Conservation (phyloP, 1,140 invertebrate genomes). For the Dendroctonus valens region DNA sequence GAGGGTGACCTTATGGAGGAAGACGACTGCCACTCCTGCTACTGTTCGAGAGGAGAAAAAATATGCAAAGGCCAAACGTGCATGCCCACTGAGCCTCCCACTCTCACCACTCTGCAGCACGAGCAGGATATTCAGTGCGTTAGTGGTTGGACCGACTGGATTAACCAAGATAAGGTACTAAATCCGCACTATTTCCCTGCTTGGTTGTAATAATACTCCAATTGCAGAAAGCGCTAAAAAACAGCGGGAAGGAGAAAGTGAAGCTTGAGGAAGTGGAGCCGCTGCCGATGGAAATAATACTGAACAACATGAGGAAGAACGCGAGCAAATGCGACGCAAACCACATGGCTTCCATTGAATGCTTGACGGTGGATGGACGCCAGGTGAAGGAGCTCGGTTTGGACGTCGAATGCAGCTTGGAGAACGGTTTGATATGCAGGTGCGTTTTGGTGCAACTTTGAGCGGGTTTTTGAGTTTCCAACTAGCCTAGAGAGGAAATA, state of each 20-base stretch:
- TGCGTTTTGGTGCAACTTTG: background rate
- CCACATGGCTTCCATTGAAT: conserved; percentile 71
- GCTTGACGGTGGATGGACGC: conserved; percentile 64
- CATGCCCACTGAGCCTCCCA: conserved; percentile 37
- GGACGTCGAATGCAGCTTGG: conserved; percentile 71
- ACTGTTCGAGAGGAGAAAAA: conserved; percentile 66
- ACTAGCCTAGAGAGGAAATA: no score
- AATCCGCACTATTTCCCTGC: no score
- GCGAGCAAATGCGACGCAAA: conserved; percentile 56
- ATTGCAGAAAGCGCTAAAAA: conserved; percentile 37
- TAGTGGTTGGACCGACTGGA: conserved; percentile 73
- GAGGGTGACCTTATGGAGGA: conserved; percentile 76
- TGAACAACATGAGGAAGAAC: conserved; percentile 51
- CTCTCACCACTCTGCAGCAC: conserved; percentile 38
- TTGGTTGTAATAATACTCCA: background rate
- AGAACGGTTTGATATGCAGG: conserved; percentile 67
- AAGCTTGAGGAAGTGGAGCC: conserved; percentile 60
- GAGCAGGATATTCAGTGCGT: conserved; percentile 55
- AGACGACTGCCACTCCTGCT: conserved; percentile 75
- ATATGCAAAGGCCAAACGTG: conserved; percentile 71
- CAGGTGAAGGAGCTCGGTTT: conserved; percentile 66
- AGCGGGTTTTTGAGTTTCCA: background rate
- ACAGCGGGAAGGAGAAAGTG: conserved; percentile 40
- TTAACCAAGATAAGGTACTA: conserved; percentile 58
- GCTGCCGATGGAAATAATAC: conserved; percentile 55